A percentile compares a stretch with the other conserved stretches of the same genome.
phyloP scores from a whole-genome alignment of 2,888 invertebrate species.

The Cynaeus angustus region DNA sequence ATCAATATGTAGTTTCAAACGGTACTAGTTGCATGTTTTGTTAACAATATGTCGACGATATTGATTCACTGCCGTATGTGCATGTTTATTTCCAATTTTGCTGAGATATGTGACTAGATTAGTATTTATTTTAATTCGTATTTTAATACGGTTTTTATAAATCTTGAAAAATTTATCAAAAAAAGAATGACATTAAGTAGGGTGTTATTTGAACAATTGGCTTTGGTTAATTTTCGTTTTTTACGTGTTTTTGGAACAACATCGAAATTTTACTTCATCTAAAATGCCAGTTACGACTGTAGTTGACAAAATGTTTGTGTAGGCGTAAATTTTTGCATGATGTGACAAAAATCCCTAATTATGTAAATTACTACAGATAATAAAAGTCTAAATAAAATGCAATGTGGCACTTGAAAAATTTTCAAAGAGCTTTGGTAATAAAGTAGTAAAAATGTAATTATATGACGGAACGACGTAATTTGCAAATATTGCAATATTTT shows the following conservation, averaged over 20 bases:
- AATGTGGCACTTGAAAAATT: no score
- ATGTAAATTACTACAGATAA: no score
- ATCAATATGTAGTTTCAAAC: conserved; percentile 6
- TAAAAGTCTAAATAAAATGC: no score
- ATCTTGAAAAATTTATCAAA: not conserved
- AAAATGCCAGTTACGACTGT: conserved; percentile 44
- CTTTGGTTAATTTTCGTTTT: not conserved
- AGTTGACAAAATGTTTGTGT: no score
- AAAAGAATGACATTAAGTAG: conserved; percentile 1
- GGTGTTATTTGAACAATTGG: no score
- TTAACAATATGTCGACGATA: not conserved
- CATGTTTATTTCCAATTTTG: not conserved
- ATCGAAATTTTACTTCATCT: conserved; percentile 29
- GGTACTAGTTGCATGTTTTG: no score
- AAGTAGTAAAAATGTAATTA: no score
- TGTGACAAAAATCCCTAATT: no score
- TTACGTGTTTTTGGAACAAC: conserved; percentile 20
- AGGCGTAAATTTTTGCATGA: no score
- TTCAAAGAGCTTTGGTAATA: no score
- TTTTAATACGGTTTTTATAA: not conserved
- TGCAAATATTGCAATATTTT: no score
- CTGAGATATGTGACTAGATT: not conserved
- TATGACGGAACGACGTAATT: no score
- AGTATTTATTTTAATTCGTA: conserved; percentile 4
- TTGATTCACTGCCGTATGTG: conserved; percentile 17